phyloP scores from a whole-genome alignment of 2,113 vertebrate species.

The Pterocles gutturalis region DNA sequence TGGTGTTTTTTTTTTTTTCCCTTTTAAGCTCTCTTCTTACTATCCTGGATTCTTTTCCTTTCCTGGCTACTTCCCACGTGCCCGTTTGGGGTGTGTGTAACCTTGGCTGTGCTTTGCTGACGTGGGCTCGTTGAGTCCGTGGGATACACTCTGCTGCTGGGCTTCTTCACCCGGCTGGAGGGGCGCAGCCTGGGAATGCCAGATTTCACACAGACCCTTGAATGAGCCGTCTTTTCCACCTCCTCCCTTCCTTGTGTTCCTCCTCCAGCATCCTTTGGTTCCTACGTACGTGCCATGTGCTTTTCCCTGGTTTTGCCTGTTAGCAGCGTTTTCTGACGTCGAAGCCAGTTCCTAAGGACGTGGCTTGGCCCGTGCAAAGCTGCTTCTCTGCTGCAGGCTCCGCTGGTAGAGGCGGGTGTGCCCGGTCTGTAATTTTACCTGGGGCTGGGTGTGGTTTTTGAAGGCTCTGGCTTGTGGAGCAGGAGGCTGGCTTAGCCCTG shows the following conservation, averaged over 20 bases:
- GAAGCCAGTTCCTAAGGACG: background rate
- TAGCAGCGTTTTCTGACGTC: background rate
- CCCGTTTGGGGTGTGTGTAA: background rate
- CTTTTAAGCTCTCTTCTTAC: background rate
- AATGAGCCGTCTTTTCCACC: background rate
- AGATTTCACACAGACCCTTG: background rate
- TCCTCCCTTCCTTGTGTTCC: constrained; percentile 26
- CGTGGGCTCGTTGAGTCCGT: fast-evolving
- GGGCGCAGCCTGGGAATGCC: background rate
- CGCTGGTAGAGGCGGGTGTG: background rate
- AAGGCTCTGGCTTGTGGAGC: background rate
- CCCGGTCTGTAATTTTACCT: background rate
- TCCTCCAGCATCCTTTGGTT: constrained; percentile 20
- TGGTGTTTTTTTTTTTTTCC: too few species aligned
- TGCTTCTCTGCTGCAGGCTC: background rate
- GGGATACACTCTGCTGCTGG: background rate
- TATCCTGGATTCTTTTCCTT: background rate
- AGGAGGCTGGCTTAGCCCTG: background rate
- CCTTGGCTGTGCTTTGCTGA: background rate
- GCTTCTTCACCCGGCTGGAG: background rate
- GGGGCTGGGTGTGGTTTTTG: background rate
- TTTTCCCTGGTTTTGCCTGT: constrained; percentile 19
- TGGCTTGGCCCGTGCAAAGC: background rate
- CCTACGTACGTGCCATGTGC: background rate
- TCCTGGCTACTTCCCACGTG: background rate